Evolutionary conservation across 1,140 invertebrate genomes (phyloP), one percentile per base, ranked within the genome.

Genomic region (Cotesia vestalis): DNA sequence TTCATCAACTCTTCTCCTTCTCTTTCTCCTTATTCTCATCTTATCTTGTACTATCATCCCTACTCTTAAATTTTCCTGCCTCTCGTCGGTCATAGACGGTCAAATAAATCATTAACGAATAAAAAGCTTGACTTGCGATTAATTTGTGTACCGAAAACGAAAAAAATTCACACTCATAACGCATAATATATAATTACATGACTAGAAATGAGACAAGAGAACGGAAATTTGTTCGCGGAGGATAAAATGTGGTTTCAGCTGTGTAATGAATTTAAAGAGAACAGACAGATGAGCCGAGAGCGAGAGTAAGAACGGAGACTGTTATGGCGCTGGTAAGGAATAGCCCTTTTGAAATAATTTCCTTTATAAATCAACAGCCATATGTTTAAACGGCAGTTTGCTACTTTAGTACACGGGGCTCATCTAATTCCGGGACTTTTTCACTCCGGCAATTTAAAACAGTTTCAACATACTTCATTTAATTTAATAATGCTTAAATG

Each of bases 1-100:
- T 85, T 86, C 84, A 86, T 86, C 84, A 86, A 85, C 80, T 84
- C 84, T 81, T 81, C 82, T 85, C 83, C 82, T 84, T 79, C 75
- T 84, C 76, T 76, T 79, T 84, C 64, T 74, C 34, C 52, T 20
- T 35, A 36, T 63, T 69, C 40, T 52, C 20, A 53, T 73, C 57
- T 72, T 1, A 0, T 27, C 3, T 1, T 2, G 27, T 2, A 27
- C 27, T 27, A 27, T 27, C 1, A 2, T 3, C 27, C 66, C 27
- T 60, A 51, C 75, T 53, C 46, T 52, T 36, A n/a, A 35, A 34
- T 67, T 51, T 69, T 61, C 46, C 61, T 5, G 2, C 63, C 9
- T 52, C 60, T 51, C 20, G 51, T 46, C 34, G 14, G 35, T 52
- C 66, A 52, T 3, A 40, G 36, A 69, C 60, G 27, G 27, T 27